Base-by-base conservation (phyloP, 2,888 invertebrate species). In the Lacanobia oleracea region DNA sequence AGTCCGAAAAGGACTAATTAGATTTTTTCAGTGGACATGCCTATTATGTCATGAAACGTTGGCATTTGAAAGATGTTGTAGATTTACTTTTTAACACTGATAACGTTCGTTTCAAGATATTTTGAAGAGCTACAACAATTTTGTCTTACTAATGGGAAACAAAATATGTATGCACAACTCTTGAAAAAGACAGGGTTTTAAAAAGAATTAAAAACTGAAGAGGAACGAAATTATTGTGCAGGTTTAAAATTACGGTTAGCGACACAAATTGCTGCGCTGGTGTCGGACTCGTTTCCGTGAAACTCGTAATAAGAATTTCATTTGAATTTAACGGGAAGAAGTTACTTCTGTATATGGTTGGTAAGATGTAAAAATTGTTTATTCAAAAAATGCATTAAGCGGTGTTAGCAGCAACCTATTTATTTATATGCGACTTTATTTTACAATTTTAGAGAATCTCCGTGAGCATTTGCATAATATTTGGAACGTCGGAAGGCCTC, bases 261-360 rank as follows among this genome's bases (percentile, higher is more conserved):
- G 63, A 61, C 69, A 78, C 45, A 75, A 75, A 67, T 79, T 79
- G 70, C 73, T 60, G 43, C 45, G 63, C 67, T 67, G 62, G 57
- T 67, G 66, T 62, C 21, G 62, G 10, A 67, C 67, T 73, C 67
- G 51, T 73, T 73, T 73, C n/a, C 37, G 45, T 6, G 2, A 51
- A 27, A 23, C 53, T 60, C 27, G 23, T 54, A 40, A 60, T 51
- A 23, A 60, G 9, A 63, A 54, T 64, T 64, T 51, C 18, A 57
- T 53, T 72, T 37, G 14, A 60, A 77, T 62, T 60, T 61, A 37
- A 33, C 33, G 12, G 21, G 48, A 43, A 53, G 6, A 70, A n/a
- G n/a, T 53, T 27, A 63, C 18, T 37, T 37, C 0, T 0, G n/a
- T 62, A 23, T 7, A 12, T 48, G 37, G 18, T 10, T 33, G 5